Conservation (phyloP, 2,888 invertebrate species). For the Acrobasis repandana region DNA sequence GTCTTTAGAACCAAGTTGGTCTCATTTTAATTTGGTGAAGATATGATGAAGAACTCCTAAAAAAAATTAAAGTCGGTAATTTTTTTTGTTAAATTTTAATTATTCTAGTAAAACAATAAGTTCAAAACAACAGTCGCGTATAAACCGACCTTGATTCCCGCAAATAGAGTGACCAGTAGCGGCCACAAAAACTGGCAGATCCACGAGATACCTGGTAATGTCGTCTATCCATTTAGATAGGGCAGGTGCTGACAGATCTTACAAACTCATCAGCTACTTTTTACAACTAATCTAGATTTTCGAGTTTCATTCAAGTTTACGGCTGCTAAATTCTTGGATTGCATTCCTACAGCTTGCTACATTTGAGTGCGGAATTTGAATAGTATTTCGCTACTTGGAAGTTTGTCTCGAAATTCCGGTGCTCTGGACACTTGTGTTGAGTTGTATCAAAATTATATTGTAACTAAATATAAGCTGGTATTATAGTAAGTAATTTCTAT, state of each 20-base stretch:
- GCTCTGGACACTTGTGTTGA: neutral
- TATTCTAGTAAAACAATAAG: too few relatives aligned
- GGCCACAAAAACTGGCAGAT: slow-evolving; percentile 26
- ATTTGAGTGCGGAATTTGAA: slow-evolving; percentile 8
- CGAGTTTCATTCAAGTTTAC: slow-evolving; percentile 20
- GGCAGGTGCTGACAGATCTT: slow-evolving; percentile 55
- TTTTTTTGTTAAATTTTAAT: too few relatives aligned
- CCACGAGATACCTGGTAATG: slow-evolving; percentile 35
- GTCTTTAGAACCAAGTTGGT: too few relatives aligned
- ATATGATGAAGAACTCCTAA: too few relatives aligned
- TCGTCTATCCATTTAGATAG: slow-evolving; percentile 42
- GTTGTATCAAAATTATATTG: neutral
- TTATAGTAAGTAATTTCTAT: too few relatives aligned
- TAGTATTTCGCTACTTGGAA: slow-evolving; percentile 3
- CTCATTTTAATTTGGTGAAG: too few relatives aligned
- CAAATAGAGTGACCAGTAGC: slow-evolving; percentile 23
- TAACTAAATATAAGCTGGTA: neutral
- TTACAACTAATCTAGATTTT: slow-evolving; percentile 23
- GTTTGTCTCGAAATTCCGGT: slow-evolving; percentile 8
- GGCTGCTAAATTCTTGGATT: slow-evolving; percentile 5
- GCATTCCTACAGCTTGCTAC: slow-evolving; percentile 8
- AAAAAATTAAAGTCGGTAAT: too few relatives aligned
- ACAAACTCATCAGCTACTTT: slow-evolving; percentile 38
- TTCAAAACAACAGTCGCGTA: slow-evolving; percentile 7
- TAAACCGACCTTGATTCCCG: slow-evolving; percentile 24